These are phyloP conservation scores for Pseudomyrmex dendroicus DNA, from an alignment of 1,140 invertebrate genomes.

Conservation along the genomic window DNA sequence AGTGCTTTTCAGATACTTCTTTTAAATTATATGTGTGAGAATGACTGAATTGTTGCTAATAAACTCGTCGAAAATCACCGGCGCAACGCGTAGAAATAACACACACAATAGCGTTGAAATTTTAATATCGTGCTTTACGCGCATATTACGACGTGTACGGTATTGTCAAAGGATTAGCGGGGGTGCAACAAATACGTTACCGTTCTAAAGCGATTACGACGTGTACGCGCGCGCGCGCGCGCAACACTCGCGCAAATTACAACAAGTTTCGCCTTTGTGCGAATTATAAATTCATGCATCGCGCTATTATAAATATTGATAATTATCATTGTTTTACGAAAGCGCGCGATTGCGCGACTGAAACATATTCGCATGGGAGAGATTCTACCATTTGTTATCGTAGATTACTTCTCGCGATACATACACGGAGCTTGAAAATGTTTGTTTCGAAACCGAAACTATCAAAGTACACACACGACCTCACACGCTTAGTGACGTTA, in stretches of 20 bases:
- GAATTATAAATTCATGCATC: constrained; percentile 36
- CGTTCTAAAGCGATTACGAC: constrained; percentile 52
- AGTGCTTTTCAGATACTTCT: neutral
- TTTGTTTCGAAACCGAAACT: constrained; percentile 21
- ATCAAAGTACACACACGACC: too few species aligned
- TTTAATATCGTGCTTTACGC: constrained; percentile 39
- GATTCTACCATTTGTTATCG: neutral
- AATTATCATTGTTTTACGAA: constrained; percentile 44
- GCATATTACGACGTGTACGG: neutral
- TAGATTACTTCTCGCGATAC: neutral
- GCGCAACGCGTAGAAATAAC: neutral
- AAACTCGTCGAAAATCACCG: constrained; percentile 10
- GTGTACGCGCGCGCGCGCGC: constrained; percentile 24
- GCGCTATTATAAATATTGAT: constrained; percentile 15
- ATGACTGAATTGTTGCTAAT: constrained; percentile 21
- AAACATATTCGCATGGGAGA: constrained; percentile 23
- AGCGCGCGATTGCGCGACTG: neutral
- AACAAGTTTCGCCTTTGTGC: constrained; percentile 15
- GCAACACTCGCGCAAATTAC: constrained; percentile 27
- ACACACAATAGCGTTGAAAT: constrained; percentile 34
- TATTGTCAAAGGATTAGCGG: constrained; percentile 49
- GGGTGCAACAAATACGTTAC: constrained; percentile 19
- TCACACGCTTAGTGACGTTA: neutral
- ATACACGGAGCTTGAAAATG: neutral
- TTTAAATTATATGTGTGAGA: neutral